Evolutionary conservation across 1,140 invertebrate species (phyloP), one percentile per base, ranked within the genome.

Genomic region (Coenobita brevimanus): DNA sequence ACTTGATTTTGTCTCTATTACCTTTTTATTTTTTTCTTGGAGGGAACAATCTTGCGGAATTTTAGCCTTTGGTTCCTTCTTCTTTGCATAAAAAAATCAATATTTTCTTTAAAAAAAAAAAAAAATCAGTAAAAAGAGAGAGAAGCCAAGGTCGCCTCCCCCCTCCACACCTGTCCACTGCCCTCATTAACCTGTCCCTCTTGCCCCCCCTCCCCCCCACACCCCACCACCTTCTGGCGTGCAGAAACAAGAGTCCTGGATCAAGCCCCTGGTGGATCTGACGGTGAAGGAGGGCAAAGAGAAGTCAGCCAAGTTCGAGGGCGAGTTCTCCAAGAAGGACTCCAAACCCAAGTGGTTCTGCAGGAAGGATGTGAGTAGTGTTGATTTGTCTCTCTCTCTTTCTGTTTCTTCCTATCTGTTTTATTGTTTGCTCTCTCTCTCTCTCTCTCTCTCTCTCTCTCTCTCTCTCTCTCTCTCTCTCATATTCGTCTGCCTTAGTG

Each of bases 241-340:
- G 91, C 94, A 99, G 98, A 99, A 98, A 96, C 95, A 95, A 94
- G 98, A 99, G 92, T 95, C 95, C 82, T 99, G 98, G 95, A 94
- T 98, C 91, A 97, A 97, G 93, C 97, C 98, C 83, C 94, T 99
- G 89, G 95, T 98, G 90, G 98, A 99, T 93, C 95, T 97, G 93
- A 97, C 96, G 92, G 96, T 96, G 64, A 98, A 98, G 92, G 98
- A 99, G 94, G 98, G 98, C 90, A 99, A 98, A 93, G 98, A 99
- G 92, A 99, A 99, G 92, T 97, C 97, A 92, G 96, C 97, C 82
- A 94, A 95, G 10, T 98, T 98, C 91, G 97, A 98, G 93, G 96
- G 95, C 67, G 95, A 96, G 91, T 98, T 98, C 93, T 96, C 96
- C 75, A 98, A 97, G 93, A 95, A 96, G 15, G 97, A 98, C 92